Evolutionary conservation across 2,888 invertebrate genomes (phyloP).

Genomic region (Enoplolaimus lenunculus): DNA sequence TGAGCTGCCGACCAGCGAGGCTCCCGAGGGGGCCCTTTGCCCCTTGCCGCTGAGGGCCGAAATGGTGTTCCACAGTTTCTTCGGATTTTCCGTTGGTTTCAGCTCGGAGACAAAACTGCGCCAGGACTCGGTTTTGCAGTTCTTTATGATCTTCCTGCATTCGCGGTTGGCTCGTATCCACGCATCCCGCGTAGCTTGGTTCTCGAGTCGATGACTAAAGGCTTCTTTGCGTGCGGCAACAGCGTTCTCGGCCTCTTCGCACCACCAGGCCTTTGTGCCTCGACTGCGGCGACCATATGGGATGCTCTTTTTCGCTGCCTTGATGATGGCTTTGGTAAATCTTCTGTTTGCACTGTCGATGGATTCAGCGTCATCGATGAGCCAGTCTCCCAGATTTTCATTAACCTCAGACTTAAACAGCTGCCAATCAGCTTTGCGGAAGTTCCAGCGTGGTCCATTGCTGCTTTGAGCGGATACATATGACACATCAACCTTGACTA

Average conservation of each 20-base stretch:
- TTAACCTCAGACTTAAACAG: background rate
- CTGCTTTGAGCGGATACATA: background rate
- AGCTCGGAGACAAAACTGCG: background rate
- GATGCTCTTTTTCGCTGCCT: background rate
- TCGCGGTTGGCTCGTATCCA: background rate
- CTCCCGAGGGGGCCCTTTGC: background rate
- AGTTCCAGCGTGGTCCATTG: background rate
- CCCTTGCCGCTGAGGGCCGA: background rate
- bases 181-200: background rate
- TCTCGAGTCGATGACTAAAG: background rate
- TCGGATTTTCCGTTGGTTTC: background rate
- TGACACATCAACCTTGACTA: background rate
- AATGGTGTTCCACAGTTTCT: background rate
- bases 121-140: background rate
- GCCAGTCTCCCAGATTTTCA: background rate
- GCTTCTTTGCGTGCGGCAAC: background rate
- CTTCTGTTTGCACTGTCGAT: background rate
- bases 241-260: slow-evolving; percentile 7
- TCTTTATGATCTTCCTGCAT: background rate
- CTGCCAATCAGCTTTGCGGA: background rate
- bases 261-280: background rate
- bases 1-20: background rate
- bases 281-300: background rate
- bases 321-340: background rate
- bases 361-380: background rate